A percentile compares a stretch with the other conserved stretches of the same genome.
phyloP scores from a whole-genome alignment of 2,888 invertebrate genomes.

The Cerceris ruficornis region DNA sequence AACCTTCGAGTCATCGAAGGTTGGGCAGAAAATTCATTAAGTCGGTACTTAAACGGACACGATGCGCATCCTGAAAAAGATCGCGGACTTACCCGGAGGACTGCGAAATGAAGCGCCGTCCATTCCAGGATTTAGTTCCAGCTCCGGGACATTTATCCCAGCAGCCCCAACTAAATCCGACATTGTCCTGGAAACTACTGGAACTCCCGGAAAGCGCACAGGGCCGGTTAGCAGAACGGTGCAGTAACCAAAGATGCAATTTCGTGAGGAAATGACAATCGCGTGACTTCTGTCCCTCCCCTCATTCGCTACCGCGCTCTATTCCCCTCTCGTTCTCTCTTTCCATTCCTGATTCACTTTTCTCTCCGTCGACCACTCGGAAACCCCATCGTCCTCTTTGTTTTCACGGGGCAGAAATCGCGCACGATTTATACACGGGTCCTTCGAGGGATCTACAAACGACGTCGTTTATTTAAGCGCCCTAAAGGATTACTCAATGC shows the following conservation, averaged over 20 bases:
- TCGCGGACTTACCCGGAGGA: constrained; percentile 30
- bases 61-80: constrained; percentile 23
- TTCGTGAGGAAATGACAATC: constrained; percentile 60
- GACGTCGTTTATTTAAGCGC: constrained; percentile 72
- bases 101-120: constrained; percentile 41
- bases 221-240: constrained; percentile 17
- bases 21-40: constrained; percentile 34
- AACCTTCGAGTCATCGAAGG: too few species aligned
- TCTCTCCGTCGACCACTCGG: not conserved
- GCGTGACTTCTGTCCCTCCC: constrained; percentile 10
- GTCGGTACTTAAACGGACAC: not conserved
- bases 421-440: constrained; percentile 50
- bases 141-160: constrained; percentile 47
- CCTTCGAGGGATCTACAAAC: constrained; percentile 65
- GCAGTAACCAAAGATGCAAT: constrained; percentile 58
- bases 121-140: constrained; percentile 37
- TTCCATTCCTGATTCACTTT: constrained; percentile 6
- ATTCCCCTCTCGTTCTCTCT: not conserved
- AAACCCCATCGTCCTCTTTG: constrained; percentile 18
- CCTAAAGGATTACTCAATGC: constrained; percentile 57
- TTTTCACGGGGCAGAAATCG: constrained; percentile 45
- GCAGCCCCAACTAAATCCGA: constrained; percentile 42
- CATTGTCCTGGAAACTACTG: constrained; percentile 39
- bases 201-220: constrained; percentile 11
- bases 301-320: not conserved